Percentiles rank a stretch among this genome's conserved stretches.
Conservation (phyloP, 2,113 vertebrate species). For the Oncorhynchus kisutch region DNA sequence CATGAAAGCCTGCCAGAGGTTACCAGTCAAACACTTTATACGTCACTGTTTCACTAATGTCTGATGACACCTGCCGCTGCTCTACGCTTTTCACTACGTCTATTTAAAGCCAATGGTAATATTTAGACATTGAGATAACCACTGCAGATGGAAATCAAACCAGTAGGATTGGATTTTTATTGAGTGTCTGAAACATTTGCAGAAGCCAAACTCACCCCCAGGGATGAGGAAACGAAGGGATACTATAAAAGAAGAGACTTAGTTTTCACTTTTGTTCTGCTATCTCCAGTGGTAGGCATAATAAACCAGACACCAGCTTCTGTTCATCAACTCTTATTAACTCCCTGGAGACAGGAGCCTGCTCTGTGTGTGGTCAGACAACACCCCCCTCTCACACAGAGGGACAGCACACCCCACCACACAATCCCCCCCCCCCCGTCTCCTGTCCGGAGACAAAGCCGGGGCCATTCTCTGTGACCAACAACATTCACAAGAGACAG, state of each 20-base stretch:
- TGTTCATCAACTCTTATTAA: neutral
- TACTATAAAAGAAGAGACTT: conserved; percentile 8
- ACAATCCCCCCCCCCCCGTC: conserved; percentile 11
- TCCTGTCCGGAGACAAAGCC: conserved; percentile 55
- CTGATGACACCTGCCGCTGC: neutral
- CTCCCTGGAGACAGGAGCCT: neutral
- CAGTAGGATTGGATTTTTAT: neutral
- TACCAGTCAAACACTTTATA: neutral
- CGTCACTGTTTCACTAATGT: neutral
- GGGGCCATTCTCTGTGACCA: conserved; percentile 60
- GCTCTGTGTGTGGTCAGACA: conserved; percentile 43
- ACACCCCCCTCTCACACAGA: conserved; percentile 40
- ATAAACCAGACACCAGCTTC: conserved; percentile 6
- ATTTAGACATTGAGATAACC: neutral
- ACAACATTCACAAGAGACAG: conserved; percentile 58
- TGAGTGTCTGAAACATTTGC: neutral
- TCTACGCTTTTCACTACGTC: neutral
- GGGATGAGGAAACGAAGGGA: neutral
- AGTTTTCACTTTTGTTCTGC: neutral
- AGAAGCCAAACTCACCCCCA: neutral
- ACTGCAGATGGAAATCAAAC: neutral
- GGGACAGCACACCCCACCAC: conserved; percentile 35
- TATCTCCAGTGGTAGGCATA: neutral
- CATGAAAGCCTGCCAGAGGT: neutral
- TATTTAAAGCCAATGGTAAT: neutral